Percentiles rank a stretch among this genome's conserved stretches.
Evolutionary conservation across 1,140 invertebrate species (phyloP).

Genomic region (Drosophila subpulchrella): DNA sequence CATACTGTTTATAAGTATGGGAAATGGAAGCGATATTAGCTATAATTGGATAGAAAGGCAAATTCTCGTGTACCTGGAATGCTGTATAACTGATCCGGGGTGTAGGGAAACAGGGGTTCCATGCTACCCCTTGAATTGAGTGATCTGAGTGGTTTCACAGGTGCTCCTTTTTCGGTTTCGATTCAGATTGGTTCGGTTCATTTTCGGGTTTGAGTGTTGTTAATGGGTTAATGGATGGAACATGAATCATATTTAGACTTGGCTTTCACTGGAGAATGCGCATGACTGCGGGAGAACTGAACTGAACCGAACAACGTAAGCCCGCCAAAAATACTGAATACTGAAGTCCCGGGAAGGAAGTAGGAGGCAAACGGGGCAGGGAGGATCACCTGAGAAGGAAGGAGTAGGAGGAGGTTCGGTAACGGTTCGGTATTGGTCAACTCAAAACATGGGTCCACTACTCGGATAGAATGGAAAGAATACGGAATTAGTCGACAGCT

Average conservation of each 20-base stretch:
- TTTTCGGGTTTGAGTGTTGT: slow-evolving; percentile 16
- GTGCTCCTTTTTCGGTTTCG: slow-evolving; percentile 84
- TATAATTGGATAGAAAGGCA: slow-evolving; percentile 31
- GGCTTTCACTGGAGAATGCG: background rate
- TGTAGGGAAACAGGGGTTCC: slow-evolving; percentile 86
- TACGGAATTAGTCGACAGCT: background rate
- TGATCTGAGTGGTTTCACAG: slow-evolving; percentile 88
- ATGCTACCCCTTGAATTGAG: slow-evolving; percentile 86
- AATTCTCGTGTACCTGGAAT: slow-evolving; percentile 85
- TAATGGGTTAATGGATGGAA: slow-evolving; percentile 44
- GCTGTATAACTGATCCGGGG: slow-evolving; percentile 86
- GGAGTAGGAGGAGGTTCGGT: background rate
- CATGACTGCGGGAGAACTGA: background rate
- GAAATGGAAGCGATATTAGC: slow-evolving; percentile 4
- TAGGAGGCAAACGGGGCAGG: background rate
- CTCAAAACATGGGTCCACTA: slow-evolving; percentile 17
- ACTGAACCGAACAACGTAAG: slow-evolving; percentile 2
- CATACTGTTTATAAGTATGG: background rate
- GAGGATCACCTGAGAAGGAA: background rate
- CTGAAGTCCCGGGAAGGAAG: background rate
- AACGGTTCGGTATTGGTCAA: slow-evolving; percentile 3
- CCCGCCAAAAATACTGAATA: slow-evolving; percentile 1
- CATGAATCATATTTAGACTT: slow-evolving; percentile 52
- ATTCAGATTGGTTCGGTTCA: slow-evolving; percentile 6
- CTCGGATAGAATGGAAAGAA: slow-evolving; percentile 7